Evolutionary conservation across 2,797 vertebrate species (phyloP), one percentile per base, ranked within the genome.

Genomic region (Helarctos malayanus): DNA sequence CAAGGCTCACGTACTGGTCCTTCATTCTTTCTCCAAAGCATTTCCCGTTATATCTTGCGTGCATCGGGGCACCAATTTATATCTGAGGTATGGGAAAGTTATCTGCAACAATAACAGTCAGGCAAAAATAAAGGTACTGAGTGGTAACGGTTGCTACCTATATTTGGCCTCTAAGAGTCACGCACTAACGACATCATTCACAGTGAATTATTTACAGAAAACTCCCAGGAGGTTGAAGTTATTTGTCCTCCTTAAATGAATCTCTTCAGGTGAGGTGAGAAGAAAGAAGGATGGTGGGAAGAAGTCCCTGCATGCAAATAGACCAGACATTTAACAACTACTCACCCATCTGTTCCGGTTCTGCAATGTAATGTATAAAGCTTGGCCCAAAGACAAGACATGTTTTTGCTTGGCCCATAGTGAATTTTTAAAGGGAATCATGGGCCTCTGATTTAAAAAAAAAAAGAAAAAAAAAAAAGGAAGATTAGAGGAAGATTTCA

Each of bases 181-280:
- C 3, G 13, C 21, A 6, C 59, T 10, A 49, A 65, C 27, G 56
- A 2, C 4, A 29, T 96, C 57, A 75, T 93, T 79, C 88, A 41
- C 57, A 65, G 19, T 1, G 0, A 91, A 78, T 90, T 78, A 76
- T 95, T 97, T 92, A 80, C 18, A 83, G 89, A 82, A 95, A 89
- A 47, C 35, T 95, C 38, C 57, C 45, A 0, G 15, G 71, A 97
- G 63, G n/a, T 61, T 92, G 56, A 91, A 97, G 71, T 84, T 3
- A 57, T 89, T 96, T 95, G 69, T 96, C 59, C 52, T 95, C 76
- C 73, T 97, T 94, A 98, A 97, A 75, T 95, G 57, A 81, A 76
- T 86, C 21, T 79, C 38, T 68, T 78, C 90, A 38, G 87, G 61
- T 95, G 87, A 71, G 56, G 41, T 76, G 80, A 94, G 89, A 96